phyloP scores from a whole-genome alignment of 2,888 invertebrate genomes.

The Athalia cordata region DNA sequence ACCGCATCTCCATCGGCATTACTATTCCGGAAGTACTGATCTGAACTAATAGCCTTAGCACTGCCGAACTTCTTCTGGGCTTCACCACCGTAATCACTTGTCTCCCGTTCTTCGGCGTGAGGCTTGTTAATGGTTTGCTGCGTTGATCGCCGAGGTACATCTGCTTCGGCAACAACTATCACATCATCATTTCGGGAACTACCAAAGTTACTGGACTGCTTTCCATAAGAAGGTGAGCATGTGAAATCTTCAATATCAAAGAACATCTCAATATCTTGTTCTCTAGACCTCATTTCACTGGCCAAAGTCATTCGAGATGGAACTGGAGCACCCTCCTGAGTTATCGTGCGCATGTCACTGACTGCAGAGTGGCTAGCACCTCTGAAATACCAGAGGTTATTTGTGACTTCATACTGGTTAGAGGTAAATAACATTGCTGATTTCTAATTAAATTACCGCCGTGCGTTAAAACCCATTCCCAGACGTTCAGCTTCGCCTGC shows the following conservation, averaged over 20 bases:
- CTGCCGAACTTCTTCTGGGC: slow-evolving; percentile 97
- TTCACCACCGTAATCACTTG: slow-evolving; percentile 74
- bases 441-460: slow-evolving; percentile 71
- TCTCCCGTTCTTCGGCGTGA: slow-evolving; percentile 52
- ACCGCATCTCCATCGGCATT: slow-evolving; percentile 75
- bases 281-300: slow-evolving; percentile 59
- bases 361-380: slow-evolving; percentile 90
- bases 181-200: slow-evolving; percentile 71
- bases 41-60: slow-evolving; percentile 98
- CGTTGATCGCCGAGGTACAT: slow-evolving; percentile 61
- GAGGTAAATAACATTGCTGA: too few species aligned
- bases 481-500: slow-evolving; percentile 93
- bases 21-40: slow-evolving; percentile 93
- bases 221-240: slow-evolving; percentile 35
- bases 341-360: slow-evolving; percentile 92
- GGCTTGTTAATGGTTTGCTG: slow-evolving; percentile 54
- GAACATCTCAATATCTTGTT: slow-evolving; percentile 59
- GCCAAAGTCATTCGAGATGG: slow-evolving; percentile 69
- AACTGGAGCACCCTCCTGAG: slow-evolving; percentile 83
- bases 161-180: slow-evolving; percentile 71
- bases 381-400: slow-evolving; percentile 63
- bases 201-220: slow-evolving; percentile 57
- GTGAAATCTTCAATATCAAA: slow-evolving; percentile 48
- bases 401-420: too few species aligned
- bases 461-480: slow-evolving; percentile 89